phyloP scores from a whole-genome alignment of 2,888 invertebrate genomes.

The Automeris io region DNA sequence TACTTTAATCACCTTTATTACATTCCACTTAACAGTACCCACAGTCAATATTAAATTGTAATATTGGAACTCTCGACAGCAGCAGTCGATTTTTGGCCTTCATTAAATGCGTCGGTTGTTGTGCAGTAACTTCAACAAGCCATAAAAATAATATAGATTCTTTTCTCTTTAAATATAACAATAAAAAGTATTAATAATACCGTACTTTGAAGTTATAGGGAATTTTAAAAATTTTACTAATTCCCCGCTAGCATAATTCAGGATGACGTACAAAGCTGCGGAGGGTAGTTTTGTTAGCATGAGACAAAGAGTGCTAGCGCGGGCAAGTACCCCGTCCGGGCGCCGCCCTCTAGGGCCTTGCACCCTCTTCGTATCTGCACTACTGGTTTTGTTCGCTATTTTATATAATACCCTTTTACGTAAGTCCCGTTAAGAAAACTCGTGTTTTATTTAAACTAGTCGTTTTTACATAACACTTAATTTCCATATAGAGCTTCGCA shows the following conservation, averaged over 20 bases:
- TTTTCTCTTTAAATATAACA: too few relatives aligned
- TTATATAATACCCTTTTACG: constrained; percentile 53
- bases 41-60: too few relatives aligned
- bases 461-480: background rate
- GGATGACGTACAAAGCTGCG: constrained; percentile 10
- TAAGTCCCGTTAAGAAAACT: constrained; percentile 42
- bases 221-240: background rate
- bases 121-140: too few relatives aligned
- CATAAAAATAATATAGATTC: too few relatives aligned
- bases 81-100: too few relatives aligned
- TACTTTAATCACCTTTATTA: too few relatives aligned
- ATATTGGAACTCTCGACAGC: too few relatives aligned
- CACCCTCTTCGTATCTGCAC: constrained; percentile 37
- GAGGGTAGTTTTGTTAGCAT: constrained; percentile 11
- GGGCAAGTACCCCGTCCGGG: constrained; percentile 48
- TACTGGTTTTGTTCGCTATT: constrained; percentile 34
- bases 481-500: too few relatives aligned
- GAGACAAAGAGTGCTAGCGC: constrained; percentile 54
- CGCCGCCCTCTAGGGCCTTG: constrained; percentile 53
- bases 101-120: too few relatives aligned
- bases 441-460: constrained; percentile 7
- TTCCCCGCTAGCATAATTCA: background rate
- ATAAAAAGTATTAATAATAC: too few relatives aligned
- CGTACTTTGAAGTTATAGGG: too few relatives aligned
- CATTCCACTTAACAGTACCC: too few relatives aligned